Evolutionary conservation across 2,113 vertebrate species (phyloP).

Genomic region (Alethe diademata): DNA sequence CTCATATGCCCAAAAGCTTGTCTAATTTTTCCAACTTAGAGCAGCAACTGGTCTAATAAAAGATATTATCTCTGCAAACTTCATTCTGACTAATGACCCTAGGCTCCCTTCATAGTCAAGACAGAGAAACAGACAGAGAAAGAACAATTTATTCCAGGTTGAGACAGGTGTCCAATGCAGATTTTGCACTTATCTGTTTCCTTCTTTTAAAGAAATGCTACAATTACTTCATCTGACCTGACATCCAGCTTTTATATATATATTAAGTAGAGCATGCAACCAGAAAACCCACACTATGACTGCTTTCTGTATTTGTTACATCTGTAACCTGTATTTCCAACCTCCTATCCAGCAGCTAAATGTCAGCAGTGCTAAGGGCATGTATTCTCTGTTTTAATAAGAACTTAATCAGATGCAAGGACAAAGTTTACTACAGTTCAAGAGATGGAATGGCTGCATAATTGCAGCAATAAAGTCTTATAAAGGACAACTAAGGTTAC

Average conservation of each 20-base stretch:
- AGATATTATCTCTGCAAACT: background rate
- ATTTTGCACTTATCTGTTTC: background rate
- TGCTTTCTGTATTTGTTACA: background rate
- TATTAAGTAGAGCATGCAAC: background rate
- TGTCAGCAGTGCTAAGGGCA: background rate
- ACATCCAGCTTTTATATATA: background rate
- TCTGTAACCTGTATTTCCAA: background rate
- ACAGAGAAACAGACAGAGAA: background rate
- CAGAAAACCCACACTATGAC: background rate
- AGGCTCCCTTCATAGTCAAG: background rate
- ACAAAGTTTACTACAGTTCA: background rate
- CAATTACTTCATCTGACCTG: background rate
- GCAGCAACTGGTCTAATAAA: slow-evolving; percentile 43
- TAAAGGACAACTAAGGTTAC: background rate
- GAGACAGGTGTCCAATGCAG: background rate
- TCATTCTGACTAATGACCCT: background rate
- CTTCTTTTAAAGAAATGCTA: background rate
- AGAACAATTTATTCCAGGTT: background rate
- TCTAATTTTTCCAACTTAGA: slow-evolving; percentile 40
- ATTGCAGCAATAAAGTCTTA: background rate
- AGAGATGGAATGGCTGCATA: background rate
- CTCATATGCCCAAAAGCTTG: slow-evolving; percentile 4
- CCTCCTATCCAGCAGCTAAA: background rate
- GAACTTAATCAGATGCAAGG: background rate
- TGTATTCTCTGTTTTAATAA: background rate